Evolutionary conservation across 2,888 invertebrate species (phyloP), one percentile per base, ranked within the genome.

Genomic region (Epirrhoe alternata): DNA sequence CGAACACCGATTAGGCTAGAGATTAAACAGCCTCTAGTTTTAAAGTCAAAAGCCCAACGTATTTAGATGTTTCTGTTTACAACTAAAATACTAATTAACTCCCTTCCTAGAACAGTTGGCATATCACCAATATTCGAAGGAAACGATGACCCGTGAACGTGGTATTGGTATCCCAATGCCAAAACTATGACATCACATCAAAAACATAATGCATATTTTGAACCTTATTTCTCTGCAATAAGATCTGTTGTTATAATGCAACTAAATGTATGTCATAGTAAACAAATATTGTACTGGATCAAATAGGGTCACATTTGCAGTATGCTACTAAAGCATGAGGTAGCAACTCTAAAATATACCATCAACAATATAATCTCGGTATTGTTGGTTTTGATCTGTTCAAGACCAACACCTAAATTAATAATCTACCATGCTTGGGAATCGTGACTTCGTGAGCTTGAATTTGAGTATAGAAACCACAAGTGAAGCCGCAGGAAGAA

Each of bases 151-250:
- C 38, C 12, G 38, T 10, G 47, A 16, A 14, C 47, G 59, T 61
- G 53, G 60, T 24, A 24, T 24, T 24, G 24, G 24, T 3, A 24
- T 24, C 69, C 16, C 70, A 74, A 70, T 74, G 68, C 66, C 69
- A 69, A 55, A 51, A 62, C 52, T 66, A 61, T 72, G 72, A 72
- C 72, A 72, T 72, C 72, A 73, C 38, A 62, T 61, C 51, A 42
- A 42, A 57, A 45, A 16, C 51, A 56, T 30, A 42, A 45, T 53
- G 24, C 45, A 14, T 59, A 71, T 10, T n/a, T n/a, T 55, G 1
- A 45, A 66, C 68, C 59, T 69, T 64, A 66, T 53, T 7, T 7
- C 38, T 35, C 35, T 14, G 64, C 14, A 55, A 67, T 64, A 70
- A 55, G 61, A 58, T 10, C n/a, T 50, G 45, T 50, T 45, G 57